Conservation (phyloP, 2,113 vertebrate species). For the Hydrolagus affinis region DNA sequence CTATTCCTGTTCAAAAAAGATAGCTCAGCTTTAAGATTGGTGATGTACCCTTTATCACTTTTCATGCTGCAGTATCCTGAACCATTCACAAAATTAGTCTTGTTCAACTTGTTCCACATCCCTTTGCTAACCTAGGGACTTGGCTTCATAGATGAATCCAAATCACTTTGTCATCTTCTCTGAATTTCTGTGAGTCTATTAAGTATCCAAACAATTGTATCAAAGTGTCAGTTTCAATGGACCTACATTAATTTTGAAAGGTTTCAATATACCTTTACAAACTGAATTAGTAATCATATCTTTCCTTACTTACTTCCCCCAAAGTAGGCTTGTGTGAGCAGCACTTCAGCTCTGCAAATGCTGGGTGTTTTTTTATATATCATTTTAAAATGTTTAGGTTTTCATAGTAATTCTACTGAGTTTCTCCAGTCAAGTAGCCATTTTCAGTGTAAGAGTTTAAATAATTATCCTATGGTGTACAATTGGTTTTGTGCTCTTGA, state of each 20-base stretch:
- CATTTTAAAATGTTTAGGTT: background rate
- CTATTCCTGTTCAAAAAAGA: too few species aligned
- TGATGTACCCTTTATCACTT: too few species aligned
- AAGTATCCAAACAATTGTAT: too few species aligned
- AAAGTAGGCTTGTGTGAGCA: background rate
- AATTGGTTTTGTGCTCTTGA: constrained; percentile 68
- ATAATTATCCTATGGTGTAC: constrained; percentile 65
- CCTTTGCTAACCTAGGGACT: background rate
- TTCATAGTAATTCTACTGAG: background rate
- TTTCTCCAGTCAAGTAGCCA: constrained; percentile 10
- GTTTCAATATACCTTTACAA: background rate
- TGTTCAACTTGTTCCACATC: background rate
- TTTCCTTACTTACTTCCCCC: background rate
- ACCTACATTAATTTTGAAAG: background rate
- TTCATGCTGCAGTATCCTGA: background rate
- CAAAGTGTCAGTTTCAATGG: background rate
- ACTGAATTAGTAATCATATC: background rate
- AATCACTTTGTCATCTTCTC: background rate
- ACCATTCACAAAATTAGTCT: background rate
- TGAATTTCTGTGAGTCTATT: background rate
- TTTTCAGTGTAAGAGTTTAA: constrained; percentile 49
- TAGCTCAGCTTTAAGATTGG: too few species aligned
- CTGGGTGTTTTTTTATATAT: background rate
- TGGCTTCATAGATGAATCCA: background rate
- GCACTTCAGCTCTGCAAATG: background rate